Percentiles rank a stretch among this genome's conserved stretches.
Evolutionary conservation across 1,140 invertebrate species (phyloP).

Genomic region (Drosophila hydei): DNA sequence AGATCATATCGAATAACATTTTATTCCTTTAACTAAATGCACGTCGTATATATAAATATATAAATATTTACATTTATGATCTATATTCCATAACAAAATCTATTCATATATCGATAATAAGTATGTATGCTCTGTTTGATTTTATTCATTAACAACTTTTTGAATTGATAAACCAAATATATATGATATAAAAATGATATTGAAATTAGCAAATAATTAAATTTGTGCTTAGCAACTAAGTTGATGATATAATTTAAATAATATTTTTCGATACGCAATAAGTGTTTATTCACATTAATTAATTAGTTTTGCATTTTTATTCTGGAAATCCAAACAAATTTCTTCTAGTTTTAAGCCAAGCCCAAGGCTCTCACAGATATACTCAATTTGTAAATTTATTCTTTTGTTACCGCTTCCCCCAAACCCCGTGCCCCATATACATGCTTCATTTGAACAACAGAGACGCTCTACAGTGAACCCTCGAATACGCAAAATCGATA

Average conservation of each 20-base stretch:
- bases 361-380: slow-evolving; percentile 56
- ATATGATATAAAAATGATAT: slow-evolving; percentile 4
- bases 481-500: slow-evolving; percentile 51
- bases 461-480: slow-evolving; percentile 75
- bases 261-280: slow-evolving; percentile 25
- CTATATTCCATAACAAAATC: slow-evolving; percentile 4
- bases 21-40: slow-evolving; percentile 31
- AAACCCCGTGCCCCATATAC: slow-evolving; percentile 26
- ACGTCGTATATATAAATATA: slow-evolving; percentile 12
- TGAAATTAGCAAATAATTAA: slow-evolving; percentile 15
- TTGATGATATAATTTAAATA: slow-evolving; percentile 16
- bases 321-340: slow-evolving; percentile 37
- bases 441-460: slow-evolving; percentile 54
- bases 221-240: slow-evolving; percentile 35
- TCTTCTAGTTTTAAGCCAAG: slow-evolving; percentile 41
- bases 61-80: slow-evolving; percentile 9
- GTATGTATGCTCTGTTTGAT: slow-evolving; percentile 24
- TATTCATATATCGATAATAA: slow-evolving; percentile 17
- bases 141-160: slow-evolving; percentile 45
- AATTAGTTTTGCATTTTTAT: slow-evolving; percentile 49
- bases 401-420: slow-evolving; percentile 63
- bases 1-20: slow-evolving; percentile 7
- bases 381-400: slow-evolving; percentile 74
- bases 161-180: slow-evolving; percentile 25
- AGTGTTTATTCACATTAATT: slow-evolving; percentile 39